These are phyloP conservation scores for Podiceps cristatus DNA, from an alignment of 2,113 vertebrate genomes.

Conservation along the genomic window DNA sequence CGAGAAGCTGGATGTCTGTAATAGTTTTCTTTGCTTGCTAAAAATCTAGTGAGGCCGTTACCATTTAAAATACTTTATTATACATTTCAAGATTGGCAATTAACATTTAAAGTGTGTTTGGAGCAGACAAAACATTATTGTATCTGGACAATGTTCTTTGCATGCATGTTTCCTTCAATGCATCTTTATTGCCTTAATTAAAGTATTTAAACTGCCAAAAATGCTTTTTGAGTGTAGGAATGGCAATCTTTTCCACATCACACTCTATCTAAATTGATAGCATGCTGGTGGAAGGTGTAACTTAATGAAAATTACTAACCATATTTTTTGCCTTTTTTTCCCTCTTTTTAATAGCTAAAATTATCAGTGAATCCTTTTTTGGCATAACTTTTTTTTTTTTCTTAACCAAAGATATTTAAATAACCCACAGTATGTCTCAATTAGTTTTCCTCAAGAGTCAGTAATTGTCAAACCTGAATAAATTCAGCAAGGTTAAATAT, in stretches of 20 bases:
- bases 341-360: not conserved
- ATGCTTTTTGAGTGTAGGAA: not conserved
- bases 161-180: not conserved
- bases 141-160: conserved; percentile 8
- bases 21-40: not conserved
- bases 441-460: not conserved
- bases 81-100: not conserved
- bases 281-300: not conserved
- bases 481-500: not conserved
- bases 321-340: not conserved
- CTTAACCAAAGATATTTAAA: not conserved
- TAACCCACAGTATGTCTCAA: not conserved
- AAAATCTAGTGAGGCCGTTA: not conserved
- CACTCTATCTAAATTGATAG: not conserved
- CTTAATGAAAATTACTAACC: not conserved
- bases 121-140: not conserved
- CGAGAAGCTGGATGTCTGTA: not conserved
- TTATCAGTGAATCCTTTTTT: not conserved
- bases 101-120: conserved; percentile 14
- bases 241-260: not conserved
- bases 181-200: conserved; percentile 37
- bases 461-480: not conserved
- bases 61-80: conserved; percentile 2
- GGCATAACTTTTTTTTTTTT: not conserved
- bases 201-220: conserved; percentile 17